Evolutionary conservation across 2,113 vertebrate species (phyloP), one percentile per base, ranked within the genome.

Genomic region (Tricholaema leucomelas): DNA sequence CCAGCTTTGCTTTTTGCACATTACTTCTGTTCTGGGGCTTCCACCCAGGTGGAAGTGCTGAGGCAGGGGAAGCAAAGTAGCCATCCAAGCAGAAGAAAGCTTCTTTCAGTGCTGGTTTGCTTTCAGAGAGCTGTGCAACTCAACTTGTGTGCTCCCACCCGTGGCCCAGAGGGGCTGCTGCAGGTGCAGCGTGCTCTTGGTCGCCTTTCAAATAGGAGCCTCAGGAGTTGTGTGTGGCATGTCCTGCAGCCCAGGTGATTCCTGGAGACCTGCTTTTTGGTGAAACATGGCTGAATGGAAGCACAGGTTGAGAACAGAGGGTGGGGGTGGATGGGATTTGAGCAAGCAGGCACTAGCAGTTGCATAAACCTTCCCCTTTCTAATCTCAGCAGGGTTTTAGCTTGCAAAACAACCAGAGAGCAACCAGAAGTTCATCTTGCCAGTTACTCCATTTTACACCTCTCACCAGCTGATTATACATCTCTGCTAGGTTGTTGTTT

Each of bases 141-240:
- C 9, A 3, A 2, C n/a, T 91, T 91, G 40, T 21, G 8, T 48
- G 46, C 20, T 48, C 46, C 21, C 23, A 5, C 46, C 36, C 5
- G 0, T 52, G 85, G 64, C 25, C 76, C 59, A 23, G 16, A 0
- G 0, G 56, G 42, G 40, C 10, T 75, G 8, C 55, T 86, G 23
- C 35, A 60, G 36, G 2, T 40, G 7, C 84, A 63, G 35, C 50
- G 87, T 2, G 0, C 10, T 0, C 23, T 85, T 5, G 1, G 10
- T 36, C 70, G 6, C 31, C 2, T 0, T 60, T 67, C 31, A 46
- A 2, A 6, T 27, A 27, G 0, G 23, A 59, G 3, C 24, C 30
- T 78, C 6, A 8, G 33, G 71, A 46, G 48, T 27, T 78, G 40
- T 24, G 59, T 40, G 19, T n/a, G 55, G 19, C 66, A 28, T 70